Conservation (phyloP, 2,113 vertebrate genomes). For the Condylura cristata region DNA sequence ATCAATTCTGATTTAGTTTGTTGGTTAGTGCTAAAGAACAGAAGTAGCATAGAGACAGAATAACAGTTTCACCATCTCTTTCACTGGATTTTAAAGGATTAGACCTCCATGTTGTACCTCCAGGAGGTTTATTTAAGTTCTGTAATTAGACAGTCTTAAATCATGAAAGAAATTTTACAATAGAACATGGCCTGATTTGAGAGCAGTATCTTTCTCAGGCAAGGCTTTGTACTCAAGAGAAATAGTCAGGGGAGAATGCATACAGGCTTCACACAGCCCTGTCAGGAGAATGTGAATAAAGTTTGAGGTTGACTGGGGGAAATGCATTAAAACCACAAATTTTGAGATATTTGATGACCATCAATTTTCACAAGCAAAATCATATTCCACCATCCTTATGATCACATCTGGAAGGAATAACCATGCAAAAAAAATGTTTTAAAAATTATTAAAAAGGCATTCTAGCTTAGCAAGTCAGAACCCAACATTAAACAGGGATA, state of each 20-base stretch:
- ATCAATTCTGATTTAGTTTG: background rate
- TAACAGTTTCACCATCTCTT: constrained; percentile 1
- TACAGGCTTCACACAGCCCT: background rate
- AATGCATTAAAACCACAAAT: background rate
- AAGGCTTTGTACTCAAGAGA: background rate
- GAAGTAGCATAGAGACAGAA: background rate
- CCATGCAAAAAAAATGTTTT: too few species aligned
- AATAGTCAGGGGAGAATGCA: background rate
- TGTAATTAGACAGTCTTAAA: background rate
- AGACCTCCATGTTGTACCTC: background rate
- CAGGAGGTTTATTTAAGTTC: background rate
- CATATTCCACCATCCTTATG: background rate
- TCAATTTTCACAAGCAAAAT: background rate
- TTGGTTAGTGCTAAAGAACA: background rate
- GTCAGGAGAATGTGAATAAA: background rate
- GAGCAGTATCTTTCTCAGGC: background rate
- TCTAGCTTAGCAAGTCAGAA: background rate
- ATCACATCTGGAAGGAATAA: background rate
- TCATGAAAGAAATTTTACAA: background rate
- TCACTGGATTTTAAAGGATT: background rate
- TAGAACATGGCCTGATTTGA: background rate
- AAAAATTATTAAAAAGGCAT: too few species aligned
- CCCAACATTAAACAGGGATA: background rate
- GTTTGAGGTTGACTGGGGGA: background rate
- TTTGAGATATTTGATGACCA: background rate